phyloP scores from a whole-genome alignment of 2,113 vertebrate species.

The Mandrillus leucophaeus region DNA sequence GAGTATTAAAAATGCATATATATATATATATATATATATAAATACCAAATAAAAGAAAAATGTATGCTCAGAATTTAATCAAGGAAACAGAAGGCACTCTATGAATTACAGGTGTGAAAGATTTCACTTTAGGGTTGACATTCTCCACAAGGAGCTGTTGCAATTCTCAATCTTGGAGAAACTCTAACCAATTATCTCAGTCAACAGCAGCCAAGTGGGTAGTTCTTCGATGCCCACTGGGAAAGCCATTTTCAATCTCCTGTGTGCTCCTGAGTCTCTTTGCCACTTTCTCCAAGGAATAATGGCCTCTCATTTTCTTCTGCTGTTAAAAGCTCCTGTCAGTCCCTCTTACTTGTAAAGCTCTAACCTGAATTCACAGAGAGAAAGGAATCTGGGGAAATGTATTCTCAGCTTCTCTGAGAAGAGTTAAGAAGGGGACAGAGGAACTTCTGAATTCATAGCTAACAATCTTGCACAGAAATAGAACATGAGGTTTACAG shows the following conservation, averaged over 20 bases:
- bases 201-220: not conserved
- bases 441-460: not conserved
- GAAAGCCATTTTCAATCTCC: not conserved
- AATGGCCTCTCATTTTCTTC: not conserved
- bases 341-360: not conserved
- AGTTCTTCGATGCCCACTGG: not conserved
- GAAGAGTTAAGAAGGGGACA: not conserved
- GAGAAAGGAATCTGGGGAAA: not conserved
- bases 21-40: not conserved
- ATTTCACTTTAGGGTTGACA: not conserved
- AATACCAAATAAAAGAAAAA: not conserved
- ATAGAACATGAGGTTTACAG: not conserved
- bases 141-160: not conserved
- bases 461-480: not conserved
- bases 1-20: not conserved
- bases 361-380: not conserved
- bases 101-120: not conserved
- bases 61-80: not conserved
- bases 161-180: not conserved
- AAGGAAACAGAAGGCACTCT: not conserved
- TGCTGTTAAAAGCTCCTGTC: not conserved
- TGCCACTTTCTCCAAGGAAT: not conserved
- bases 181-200: not conserved
- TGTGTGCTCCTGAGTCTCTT: not conserved
- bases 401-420: not conserved